A percentile compares a stretch with the other conserved stretches of the same genome.
Evolutionary conservation across 2,113 vertebrate genomes (phyloP).

Genomic region (Proteles cristata): DNA sequence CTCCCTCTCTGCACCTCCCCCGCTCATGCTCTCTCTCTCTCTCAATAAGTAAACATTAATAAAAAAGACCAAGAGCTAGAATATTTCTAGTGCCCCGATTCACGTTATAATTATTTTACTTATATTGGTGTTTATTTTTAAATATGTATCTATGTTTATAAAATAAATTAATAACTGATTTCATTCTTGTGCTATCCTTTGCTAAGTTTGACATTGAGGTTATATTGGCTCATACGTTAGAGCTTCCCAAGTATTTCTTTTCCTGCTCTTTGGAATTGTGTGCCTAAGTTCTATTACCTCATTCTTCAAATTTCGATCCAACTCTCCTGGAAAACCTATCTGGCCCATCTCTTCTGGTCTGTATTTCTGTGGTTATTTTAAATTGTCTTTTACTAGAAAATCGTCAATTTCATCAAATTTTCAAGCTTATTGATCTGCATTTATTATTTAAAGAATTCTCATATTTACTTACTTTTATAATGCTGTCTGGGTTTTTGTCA

Average conservation of each 20-base stretch:
- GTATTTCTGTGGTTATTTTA: neutral
- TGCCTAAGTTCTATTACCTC: neutral
- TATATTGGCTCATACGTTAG: neutral
- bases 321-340: neutral
- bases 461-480: neutral
- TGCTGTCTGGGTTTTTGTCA: neutral
- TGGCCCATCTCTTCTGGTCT: neutral
- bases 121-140: neutral
- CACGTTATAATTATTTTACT: neutral
- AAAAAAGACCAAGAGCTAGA: neutral
- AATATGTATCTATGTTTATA: neutral
- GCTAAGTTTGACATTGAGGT: neutral
- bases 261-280: neutral
- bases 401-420: neutral
- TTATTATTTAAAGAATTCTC: neutral
- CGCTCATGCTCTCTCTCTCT: no score
- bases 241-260: neutral
- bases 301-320: neutral
- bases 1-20: no score
- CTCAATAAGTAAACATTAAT: no score
- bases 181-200: neutral
- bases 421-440: neutral
- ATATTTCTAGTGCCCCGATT: neutral
- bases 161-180: neutral
- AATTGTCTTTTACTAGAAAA: neutral